These are phyloP conservation scores for Cosmia trapezina DNA, from an alignment of 2,888 invertebrate species.

Conservation along the genomic window DNA sequence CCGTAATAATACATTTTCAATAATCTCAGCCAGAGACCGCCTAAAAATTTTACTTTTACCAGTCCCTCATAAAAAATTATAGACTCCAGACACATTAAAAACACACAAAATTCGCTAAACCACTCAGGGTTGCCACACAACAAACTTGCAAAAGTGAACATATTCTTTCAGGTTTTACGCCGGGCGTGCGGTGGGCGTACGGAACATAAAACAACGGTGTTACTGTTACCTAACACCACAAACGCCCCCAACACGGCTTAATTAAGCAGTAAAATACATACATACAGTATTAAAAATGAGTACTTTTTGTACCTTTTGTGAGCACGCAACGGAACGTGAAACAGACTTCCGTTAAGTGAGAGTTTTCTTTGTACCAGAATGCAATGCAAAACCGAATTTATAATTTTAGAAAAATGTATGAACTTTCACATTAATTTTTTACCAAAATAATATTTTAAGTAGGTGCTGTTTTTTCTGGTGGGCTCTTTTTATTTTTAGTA, in stretches of 20 bases:
- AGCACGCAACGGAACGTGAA: conserved; percentile 39
- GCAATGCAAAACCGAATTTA: conserved; percentile 22
- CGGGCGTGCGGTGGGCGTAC: conserved; percentile 10
- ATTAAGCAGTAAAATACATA: conserved; percentile 59
- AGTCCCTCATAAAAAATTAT: conserved; percentile 28
- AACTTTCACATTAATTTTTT: not conserved
- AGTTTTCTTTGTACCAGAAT: conserved; percentile 32
- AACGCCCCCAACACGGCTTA: conserved; percentile 49
- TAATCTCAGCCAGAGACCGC: not conserved
- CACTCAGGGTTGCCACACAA: conserved; percentile 22
- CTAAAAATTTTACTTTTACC: not conserved
- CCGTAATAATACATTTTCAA: not conserved
- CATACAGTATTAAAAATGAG: conserved; percentile 45
- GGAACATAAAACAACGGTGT: conserved; percentile 49
- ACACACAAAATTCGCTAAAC: conserved; percentile 17
- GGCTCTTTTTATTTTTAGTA: not conserved
- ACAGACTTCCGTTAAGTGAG: conserved; percentile 26
- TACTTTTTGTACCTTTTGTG: conserved; percentile 38
- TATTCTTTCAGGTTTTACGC: conserved; percentile 41
- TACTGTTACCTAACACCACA: conserved; percentile 44
- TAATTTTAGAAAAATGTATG: conserved; percentile 24
- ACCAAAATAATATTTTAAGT: not conserved
- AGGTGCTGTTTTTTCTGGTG: not conserved
- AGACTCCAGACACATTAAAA: conserved; percentile 40
- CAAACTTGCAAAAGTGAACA: conserved; percentile 33